Conservation (phyloP, 2,888 invertebrate species). For the Meiosimyza decipiens region DNA sequence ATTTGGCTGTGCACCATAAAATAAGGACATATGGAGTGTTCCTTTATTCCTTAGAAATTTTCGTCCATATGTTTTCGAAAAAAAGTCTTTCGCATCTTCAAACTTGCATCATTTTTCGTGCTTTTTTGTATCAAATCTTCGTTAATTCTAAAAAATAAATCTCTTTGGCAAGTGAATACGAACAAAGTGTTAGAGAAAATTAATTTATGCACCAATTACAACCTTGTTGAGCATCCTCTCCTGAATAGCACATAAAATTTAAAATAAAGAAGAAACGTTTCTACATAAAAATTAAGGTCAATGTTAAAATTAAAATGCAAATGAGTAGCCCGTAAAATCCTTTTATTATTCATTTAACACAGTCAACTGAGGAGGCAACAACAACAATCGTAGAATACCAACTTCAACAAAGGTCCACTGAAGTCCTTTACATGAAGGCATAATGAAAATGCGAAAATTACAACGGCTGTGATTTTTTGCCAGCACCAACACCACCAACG, state of each 20-base stretch:
- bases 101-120: too few species aligned
- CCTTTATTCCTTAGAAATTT: too few species aligned
- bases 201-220: too few species aligned
- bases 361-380: not conserved
- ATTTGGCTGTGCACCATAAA: too few species aligned
- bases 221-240: not conserved
- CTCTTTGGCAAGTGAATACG: too few species aligned
- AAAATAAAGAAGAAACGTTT: not conserved
- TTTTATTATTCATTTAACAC: slow-evolving; percentile 16
- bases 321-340: slow-evolving; percentile 27
- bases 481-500: not conserved
- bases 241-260: not conserved
- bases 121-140: too few species aligned
- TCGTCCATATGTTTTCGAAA: too few species aligned
- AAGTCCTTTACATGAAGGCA: slow-evolving; percentile 10
- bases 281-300: slow-evolving; percentile 30
- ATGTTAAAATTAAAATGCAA: slow-evolving; percentile 32
- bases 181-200: too few species aligned
- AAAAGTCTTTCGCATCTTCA: too few species aligned
- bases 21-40: too few species aligned
- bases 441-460: slow-evolving; percentile 7
- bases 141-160: too few species aligned
- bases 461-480: slow-evolving; percentile 24
- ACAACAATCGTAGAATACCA: not conserved
- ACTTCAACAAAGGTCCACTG: slow-evolving; percentile 9